phyloP scores from a whole-genome alignment of 1,140 invertebrate species.

The Ceratina calcarata region DNA sequence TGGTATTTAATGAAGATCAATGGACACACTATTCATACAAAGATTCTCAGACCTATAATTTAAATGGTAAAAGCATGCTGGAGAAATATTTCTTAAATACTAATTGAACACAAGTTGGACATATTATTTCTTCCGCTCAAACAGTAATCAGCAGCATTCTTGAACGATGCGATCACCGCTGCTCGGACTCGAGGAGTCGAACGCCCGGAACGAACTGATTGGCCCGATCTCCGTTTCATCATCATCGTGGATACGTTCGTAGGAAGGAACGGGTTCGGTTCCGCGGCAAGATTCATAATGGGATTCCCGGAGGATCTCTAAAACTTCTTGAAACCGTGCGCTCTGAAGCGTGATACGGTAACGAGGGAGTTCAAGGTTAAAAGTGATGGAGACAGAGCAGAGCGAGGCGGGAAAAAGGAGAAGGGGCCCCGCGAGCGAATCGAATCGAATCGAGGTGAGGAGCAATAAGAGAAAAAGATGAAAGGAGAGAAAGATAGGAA shows the following conservation, averaged over 20 bases:
- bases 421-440: constrained; percentile 13
- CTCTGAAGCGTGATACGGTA: constrained; percentile 64
- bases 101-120: constrained; percentile 3
- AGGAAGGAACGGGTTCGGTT: constrained; percentile 49
- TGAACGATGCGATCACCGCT: constrained; percentile 18
- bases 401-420: constrained; percentile 14
- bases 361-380: constrained; percentile 67
- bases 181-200: constrained; percentile 3
- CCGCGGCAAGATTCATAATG: constrained; percentile 57
- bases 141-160: constrained; percentile 5
- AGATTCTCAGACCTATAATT: no score
- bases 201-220: constrained; percentile 2
- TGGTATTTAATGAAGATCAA: no score
- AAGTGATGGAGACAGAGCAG: constrained; percentile 55
- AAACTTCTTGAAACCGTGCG: constrained; percentile 64
- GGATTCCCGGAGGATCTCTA: constrained; percentile 64
- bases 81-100: not conserved
- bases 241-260: constrained; percentile 45
- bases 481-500: not conserved
- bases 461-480: not conserved
- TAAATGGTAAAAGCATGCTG: not conserved
- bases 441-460: constrained; percentile 4
- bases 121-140: constrained; percentile 13
- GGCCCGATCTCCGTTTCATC: constrained; percentile 26
- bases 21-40: no score